Base-by-base conservation (phyloP, 2,888 invertebrate species). In the Gibbula magus region DNA sequence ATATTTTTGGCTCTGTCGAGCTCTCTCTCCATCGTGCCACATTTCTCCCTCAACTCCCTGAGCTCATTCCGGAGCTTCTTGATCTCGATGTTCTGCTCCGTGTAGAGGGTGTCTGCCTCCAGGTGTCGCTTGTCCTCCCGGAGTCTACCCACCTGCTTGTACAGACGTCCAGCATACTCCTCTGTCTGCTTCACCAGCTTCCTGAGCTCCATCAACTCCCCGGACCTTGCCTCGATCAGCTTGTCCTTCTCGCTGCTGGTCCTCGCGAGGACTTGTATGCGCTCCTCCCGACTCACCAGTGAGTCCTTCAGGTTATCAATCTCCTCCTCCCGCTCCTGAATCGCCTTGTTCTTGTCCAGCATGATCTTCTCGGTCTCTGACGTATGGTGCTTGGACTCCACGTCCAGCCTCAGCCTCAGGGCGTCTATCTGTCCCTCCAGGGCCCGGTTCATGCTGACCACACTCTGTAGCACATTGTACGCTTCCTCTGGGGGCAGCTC, bases 341-440 rank as follows among this genome's bases (percentile, higher is more conserved):
- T 32, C 73, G 81, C 83, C 20, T 79, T 81, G 10, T 88, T 87
- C 70, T 88, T 89, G 25, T 86, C 86, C 32, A 85, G 78, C 8
- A 82, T 25, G 25, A 88, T 84, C 61, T 84, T 86, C 20, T 79
- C 79, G 76, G 84, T 86, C 39, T 88, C 88, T 3, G 83, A 79
- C 25, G 84, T 84, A 67, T 88, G 86, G 39, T 88, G 86, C 79
- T 86, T 88, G 22, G 87, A 84, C 75, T 88, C 88, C 22, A 88
- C 87, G 29, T 87, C 86, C 22, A 89, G 83, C 51, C 88, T 84
- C n/a, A 88, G 81, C 66, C 89, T 76, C 0, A 89, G 80, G 7
- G 88, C 85, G 1, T 88, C 88, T 45, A 89, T 88, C 70, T 89
- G 89, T 61, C 86, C 85, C 77, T 87, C 86, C 3, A 89, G 81